A percentile compares a stretch with the other conserved stretches of the same genome.
Evolutionary conservation across 2,113 vertebrate species (phyloP).

Genomic region (Dicaeum eximium): DNA sequence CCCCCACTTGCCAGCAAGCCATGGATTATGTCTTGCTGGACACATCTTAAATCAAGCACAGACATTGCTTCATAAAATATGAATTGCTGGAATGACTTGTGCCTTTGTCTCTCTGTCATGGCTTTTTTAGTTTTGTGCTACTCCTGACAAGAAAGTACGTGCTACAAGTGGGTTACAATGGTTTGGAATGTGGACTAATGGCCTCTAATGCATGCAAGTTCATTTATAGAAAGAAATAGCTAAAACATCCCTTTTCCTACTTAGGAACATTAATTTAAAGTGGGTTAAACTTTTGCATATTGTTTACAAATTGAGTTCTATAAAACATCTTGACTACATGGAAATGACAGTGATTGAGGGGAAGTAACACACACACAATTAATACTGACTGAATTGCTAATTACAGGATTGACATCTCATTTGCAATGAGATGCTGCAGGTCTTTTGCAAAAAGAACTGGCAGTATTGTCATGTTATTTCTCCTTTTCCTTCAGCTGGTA

Average conservation of each 20-base stretch:
- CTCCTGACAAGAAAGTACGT: neutral
- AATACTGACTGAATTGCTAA: conserved; percentile 41
- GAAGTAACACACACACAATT: conserved; percentile 12
- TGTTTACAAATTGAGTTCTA: conserved; percentile 40
- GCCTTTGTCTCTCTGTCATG: neutral
- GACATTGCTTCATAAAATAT: neutral
- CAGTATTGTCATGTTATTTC: neutral
- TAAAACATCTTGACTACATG: conserved; percentile 3
- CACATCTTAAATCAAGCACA: neutral
- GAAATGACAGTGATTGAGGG: conserved; percentile 39
- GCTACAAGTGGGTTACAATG: neutral
- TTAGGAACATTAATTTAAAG: neutral
- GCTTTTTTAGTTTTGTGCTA: neutral
- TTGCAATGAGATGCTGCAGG: neutral
- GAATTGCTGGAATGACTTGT: neutral
- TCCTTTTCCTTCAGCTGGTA: neutral
- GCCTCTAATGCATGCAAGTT: neutral
- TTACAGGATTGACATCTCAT: conserved; percentile 34
- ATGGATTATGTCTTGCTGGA: neutral
- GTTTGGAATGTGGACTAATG: neutral
- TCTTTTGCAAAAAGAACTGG: neutral
- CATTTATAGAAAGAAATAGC: neutral
- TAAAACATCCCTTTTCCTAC: neutral
- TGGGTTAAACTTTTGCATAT: neutral
- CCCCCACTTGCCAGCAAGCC: neutral